Conservation (phyloP, 2,888 invertebrate genomes). For the Endotricha flammealis region DNA sequence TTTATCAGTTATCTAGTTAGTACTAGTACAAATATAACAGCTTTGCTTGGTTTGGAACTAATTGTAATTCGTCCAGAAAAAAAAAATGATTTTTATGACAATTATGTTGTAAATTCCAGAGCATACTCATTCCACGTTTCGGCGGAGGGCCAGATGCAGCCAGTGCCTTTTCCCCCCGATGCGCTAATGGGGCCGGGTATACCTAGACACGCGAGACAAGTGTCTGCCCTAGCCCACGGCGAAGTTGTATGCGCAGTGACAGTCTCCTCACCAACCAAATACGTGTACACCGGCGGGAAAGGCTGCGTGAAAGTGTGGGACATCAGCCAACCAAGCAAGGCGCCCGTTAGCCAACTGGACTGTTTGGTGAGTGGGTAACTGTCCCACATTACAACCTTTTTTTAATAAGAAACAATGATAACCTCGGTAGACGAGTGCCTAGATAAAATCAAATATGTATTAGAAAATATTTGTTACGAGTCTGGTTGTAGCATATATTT, state of each 20-base stretch:
- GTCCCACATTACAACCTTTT: slow-evolving; percentile 36
- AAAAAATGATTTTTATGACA: no score
- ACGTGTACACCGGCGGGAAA: slow-evolving; percentile 97
- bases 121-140: slow-evolving; percentile 97
- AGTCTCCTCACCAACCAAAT: slow-evolving; percentile 94
- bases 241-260: slow-evolving; percentile 99
- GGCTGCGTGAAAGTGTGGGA: slow-evolving; percentile 99
- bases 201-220: slow-evolving; percentile 93
- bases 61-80: no score
- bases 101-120: slow-evolving; percentile 71
- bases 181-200: slow-evolving; percentile 95
- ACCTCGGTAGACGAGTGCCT: no score
- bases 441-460: no score
- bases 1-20: no score
- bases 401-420: no score
- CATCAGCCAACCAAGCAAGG: slow-evolving; percentile 93
- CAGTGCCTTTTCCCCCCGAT: slow-evolving; percentile 96
- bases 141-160: slow-evolving; percentile 92
- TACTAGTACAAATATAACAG: no score
- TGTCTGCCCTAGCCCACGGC: slow-evolving; percentile 95
- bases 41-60: no score
- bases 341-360: slow-evolving; percentile 93
- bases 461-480: no score
- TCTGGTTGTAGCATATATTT: no score
- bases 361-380: slow-evolving; percentile 86